These are phyloP conservation scores for Thysanoteuthis rhombus DNA, from an alignment of 2,888 invertebrate genomes.

Conservation along the genomic window DNA sequence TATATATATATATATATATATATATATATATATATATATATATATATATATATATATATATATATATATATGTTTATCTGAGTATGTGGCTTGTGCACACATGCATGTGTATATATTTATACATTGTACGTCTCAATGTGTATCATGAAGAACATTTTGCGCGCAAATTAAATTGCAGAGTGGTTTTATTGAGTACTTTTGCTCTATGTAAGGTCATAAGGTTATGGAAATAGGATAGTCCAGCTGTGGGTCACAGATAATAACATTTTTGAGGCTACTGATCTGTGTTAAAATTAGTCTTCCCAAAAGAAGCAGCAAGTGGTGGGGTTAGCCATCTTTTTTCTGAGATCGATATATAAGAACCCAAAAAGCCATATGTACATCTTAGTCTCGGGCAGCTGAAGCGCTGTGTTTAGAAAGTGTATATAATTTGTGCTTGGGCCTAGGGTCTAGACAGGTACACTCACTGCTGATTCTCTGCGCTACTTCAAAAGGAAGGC, in stretches of 20 bases:
- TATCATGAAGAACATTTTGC: no score
- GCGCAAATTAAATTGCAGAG: background rate
- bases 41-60: no score
- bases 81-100: no score
- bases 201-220: background rate
- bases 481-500: background rate
- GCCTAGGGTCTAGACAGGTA: background rate
- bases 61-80: no score
- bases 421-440: background rate
- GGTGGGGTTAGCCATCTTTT: background rate
- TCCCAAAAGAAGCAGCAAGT: background rate
- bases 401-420: background rate
- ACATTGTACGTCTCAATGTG: no score
- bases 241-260: no score
- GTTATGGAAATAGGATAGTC: background rate
- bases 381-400: background rate
- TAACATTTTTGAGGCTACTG: background rate
- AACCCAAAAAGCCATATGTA: background rate
- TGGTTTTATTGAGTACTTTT: background rate
- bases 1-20: no score
- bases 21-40: no score
- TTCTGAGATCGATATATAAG: background rate
- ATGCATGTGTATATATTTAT: no score
- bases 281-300: background rate
- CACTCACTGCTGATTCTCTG: background rate